Conservation (phyloP, 1,140 invertebrate species). For the Orius laevigatus region DNA sequence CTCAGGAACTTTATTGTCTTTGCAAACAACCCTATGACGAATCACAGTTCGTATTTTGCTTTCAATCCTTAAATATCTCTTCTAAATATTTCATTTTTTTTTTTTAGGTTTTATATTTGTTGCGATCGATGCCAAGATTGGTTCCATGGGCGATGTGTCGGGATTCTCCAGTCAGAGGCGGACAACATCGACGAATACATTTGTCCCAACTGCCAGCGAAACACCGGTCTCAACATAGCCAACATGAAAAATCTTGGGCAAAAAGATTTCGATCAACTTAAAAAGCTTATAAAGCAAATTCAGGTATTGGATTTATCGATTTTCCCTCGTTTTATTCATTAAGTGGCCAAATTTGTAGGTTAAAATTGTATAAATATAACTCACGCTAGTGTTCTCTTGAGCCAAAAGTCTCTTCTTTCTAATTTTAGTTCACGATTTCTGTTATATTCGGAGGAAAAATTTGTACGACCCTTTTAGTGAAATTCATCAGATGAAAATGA, state of each 20-base stretch:
- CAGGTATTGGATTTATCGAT: slow-evolving; percentile 38
- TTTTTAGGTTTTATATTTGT: slow-evolving; percentile 79
- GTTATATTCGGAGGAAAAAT: no score
- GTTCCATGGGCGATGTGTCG: slow-evolving; percentile 96
- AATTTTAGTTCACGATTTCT: no score
- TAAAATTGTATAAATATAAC: no score
- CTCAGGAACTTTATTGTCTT: slow-evolving; percentile 86
- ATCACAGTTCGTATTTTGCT: slow-evolving; percentile 59
- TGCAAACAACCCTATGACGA: slow-evolving; percentile 95
- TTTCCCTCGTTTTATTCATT: not conserved
- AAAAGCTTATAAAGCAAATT: slow-evolving; percentile 76
- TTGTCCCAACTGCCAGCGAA: slow-evolving; percentile 86
- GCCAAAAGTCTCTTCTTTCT: no score
- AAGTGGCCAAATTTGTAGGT: no score
- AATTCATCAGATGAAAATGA: no score
- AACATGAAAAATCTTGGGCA: slow-evolving; percentile 73
- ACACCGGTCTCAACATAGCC: slow-evolving; percentile 71
- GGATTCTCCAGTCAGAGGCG: slow-evolving; percentile 84
- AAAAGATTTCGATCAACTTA: slow-evolving; percentile 69
- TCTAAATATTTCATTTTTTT: slow-evolving; percentile 10
- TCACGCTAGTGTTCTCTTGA: no score
- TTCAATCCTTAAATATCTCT: not conserved
- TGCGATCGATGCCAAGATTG: slow-evolving; percentile 97
- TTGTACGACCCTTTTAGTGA: no score
- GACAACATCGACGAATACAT: slow-evolving; percentile 91